phyloP scores from a whole-genome alignment of 2,888 invertebrate genomes.

The Tiphia femorata region DNA sequence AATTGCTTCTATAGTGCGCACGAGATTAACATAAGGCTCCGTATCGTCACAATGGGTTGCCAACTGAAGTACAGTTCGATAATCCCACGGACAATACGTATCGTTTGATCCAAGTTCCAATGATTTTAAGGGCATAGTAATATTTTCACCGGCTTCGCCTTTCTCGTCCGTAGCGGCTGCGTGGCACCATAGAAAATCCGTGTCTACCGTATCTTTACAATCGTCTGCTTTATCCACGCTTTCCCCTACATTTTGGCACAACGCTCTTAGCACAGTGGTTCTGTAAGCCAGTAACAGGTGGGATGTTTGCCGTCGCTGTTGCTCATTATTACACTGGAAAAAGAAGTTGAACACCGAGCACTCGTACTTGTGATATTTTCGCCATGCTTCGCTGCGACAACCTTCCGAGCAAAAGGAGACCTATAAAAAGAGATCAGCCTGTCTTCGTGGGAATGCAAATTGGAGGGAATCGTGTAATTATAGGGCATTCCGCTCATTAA shows the following conservation, averaged over 20 bases:
- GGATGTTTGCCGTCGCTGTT: slow-evolving; percentile 36
- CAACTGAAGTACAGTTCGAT: slow-evolving; percentile 62
- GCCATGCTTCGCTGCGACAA: slow-evolving; percentile 62
- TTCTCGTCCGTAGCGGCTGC: slow-evolving; percentile 4
- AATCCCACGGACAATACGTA: slow-evolving; percentile 56
- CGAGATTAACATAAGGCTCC: slow-evolving; percentile 60
- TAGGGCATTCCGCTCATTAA: too few relatives aligned
- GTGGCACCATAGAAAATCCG: slow-evolving; percentile 38
- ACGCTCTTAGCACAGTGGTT: slow-evolving; percentile 48
- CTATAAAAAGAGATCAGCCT: too few relatives aligned
- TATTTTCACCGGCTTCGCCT: neutral
- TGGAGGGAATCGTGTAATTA: too few relatives aligned
- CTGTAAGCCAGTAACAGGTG: slow-evolving; percentile 58
- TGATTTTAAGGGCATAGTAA: neutral
- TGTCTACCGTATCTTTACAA: slow-evolving; percentile 9
- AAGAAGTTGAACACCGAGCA: slow-evolving; percentile 63
- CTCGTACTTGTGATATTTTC: slow-evolving; percentile 64
- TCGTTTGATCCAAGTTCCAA: slow-evolving; percentile 21
- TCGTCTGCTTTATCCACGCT: too few relatives aligned
- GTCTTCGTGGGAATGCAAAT: too few relatives aligned
- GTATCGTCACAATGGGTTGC: slow-evolving; percentile 60
- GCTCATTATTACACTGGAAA: slow-evolving; percentile 36
- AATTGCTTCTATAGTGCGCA: slow-evolving; percentile 63
- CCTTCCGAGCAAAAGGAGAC: slow-evolving; percentile 65
- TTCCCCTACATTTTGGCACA: slow-evolving; percentile 15